Conservation (phyloP, 2,888 invertebrate genomes). For the Lamellibrachia columna region DNA sequence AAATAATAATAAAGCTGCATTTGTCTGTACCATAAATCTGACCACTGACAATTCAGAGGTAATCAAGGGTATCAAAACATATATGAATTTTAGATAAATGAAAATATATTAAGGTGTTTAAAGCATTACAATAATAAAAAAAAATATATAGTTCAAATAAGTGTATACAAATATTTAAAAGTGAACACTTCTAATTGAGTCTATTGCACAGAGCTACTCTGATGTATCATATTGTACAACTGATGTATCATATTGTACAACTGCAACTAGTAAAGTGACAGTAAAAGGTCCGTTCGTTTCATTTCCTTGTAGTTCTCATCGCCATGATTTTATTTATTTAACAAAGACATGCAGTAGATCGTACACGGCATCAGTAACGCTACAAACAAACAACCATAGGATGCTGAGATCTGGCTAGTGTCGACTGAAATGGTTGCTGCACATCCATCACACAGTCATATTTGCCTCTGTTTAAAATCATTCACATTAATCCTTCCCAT, state of each 20-base stretch:
- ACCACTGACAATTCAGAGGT: too few relatives aligned
- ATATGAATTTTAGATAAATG: too few relatives aligned
- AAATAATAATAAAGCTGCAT: too few relatives aligned
- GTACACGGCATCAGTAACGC: background rate
- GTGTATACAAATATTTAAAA: too few relatives aligned
- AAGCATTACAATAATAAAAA: too few relatives aligned
- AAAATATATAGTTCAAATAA: too few relatives aligned
- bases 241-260: background rate
- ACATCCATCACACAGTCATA: background rate
- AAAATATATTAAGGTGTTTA: too few relatives aligned
- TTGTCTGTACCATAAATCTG: too few relatives aligned
- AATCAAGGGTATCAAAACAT: too few relatives aligned
- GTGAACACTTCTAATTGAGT: background rate
- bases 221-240: background rate
- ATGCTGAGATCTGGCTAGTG: background rate
- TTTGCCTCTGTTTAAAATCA: background rate
- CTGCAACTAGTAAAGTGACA: background rate
- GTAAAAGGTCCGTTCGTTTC: background rate
- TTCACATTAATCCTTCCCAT: background rate
- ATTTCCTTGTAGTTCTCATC: background rate
- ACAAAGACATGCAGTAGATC: constrained; percentile 11
- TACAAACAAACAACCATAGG: background rate
- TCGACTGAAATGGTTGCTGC: background rate
- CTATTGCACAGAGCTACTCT: background rate
- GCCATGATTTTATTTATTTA: background rate